phyloP scores from a whole-genome alignment of 2,888 invertebrate species.

The Pomacea canaliculata region DNA sequence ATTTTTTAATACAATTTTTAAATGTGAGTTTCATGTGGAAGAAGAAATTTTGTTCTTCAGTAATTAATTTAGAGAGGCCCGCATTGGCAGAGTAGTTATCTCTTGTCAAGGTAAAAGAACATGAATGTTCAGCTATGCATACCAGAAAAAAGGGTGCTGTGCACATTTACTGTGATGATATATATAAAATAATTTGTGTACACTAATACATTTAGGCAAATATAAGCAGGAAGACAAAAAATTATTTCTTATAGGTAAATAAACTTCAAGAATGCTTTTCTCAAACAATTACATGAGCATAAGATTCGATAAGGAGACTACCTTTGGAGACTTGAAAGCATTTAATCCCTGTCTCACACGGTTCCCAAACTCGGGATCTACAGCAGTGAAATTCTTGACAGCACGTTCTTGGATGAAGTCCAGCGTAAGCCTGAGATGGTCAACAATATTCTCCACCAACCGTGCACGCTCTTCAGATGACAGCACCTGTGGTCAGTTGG shows the following conservation, averaged over 20 bases:
- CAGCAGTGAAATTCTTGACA: conserved; percentile 84
- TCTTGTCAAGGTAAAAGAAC: no score
- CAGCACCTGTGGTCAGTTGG: conserved; percentile 71
- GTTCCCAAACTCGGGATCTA: conserved; percentile 84
- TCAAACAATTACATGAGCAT: neutral
- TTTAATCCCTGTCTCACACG: conserved; percentile 59
- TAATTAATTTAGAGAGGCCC: no score
- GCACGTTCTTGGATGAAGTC: conserved; percentile 86
- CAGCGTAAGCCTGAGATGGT: conserved; percentile 82
- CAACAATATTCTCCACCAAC: conserved; percentile 84
- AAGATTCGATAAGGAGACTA: neutral
- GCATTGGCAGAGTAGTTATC: no score
- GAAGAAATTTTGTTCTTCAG: no score
- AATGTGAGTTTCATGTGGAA: no score
- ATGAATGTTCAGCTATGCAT: no score
- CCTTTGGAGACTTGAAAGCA: conserved; percentile 17
- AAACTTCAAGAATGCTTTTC: no score
- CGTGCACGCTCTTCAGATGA: conserved; percentile 81
- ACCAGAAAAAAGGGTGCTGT: neutral
- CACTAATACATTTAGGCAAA: neutral
- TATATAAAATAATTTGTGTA: neutral
- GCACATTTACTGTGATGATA: neutral
- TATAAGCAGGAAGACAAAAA: neutral
- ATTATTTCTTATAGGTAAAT: no score
- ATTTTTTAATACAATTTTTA: no score